Conservation (phyloP, 2,888 invertebrate species). For the Dendrolimus houi region DNA sequence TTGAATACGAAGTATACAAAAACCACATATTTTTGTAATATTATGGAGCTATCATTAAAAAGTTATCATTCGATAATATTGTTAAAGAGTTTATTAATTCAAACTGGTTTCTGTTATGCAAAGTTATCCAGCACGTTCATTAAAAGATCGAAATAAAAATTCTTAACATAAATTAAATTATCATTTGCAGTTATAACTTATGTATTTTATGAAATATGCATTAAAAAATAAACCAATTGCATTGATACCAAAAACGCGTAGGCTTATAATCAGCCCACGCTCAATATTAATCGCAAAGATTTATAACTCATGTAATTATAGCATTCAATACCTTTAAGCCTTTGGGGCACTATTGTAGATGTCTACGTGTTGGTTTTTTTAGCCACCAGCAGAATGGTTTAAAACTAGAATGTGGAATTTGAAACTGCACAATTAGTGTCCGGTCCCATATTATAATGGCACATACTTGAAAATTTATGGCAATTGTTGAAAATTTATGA, state of each 20-base stretch:
- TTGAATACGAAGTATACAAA: no score
- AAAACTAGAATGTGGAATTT: conserved; percentile 2
- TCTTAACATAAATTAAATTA: neutral
- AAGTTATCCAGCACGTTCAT: no score
- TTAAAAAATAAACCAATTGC: neutral
- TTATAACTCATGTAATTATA: neutral
- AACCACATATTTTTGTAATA: no score
- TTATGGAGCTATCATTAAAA: no score
- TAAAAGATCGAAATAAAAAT: no score
- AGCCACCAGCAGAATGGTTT: neutral
- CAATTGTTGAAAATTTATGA: conserved; percentile 39
- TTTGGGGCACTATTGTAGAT: neutral
- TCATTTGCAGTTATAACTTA: neutral
- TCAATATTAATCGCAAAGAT: neutral
- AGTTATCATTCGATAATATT: conserved; percentile 10
- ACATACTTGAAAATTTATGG: conserved; percentile 35
- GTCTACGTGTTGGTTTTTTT: neutral
- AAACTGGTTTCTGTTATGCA: no score
- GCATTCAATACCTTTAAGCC: neutral
- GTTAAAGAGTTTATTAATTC: no score
- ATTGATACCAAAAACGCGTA: neutral
- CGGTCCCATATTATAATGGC: conserved; percentile 30
- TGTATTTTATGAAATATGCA: neutral
- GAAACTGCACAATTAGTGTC: conserved; percentile 43
- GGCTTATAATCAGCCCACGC: neutral